Base-by-base conservation (phyloP, 2,888 invertebrate species). In the Onchidella celtica region DNA sequence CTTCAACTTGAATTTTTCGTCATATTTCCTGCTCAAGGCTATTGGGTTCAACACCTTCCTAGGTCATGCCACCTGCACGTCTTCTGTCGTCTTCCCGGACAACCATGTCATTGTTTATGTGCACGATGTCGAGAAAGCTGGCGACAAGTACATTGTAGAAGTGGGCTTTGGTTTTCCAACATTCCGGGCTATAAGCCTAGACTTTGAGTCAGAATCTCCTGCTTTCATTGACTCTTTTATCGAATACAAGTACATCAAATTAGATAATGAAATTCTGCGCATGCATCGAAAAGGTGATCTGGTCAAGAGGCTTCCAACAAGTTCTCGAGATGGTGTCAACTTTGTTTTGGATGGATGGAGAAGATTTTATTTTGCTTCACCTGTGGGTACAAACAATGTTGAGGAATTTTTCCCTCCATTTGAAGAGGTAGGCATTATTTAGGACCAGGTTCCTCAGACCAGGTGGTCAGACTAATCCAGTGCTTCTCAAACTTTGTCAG, bases 241-340 rank as follows among this genome's bases (percentile, higher is more conserved):
- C 14, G 85, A 85, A 57, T 87, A 86, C 66, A 87, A 87, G 57
- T 87, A 82, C 72, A 78, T 87, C 0, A 81, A 77, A 21, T 40
- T 81, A 47, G 83, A 82, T 11, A 86, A 82, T 1, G 79, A 81
- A 75, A 69, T 85, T 11, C 63, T 85, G 3, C 83, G 86, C 32
- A 82, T 86, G 84, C 87, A 86, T 59, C 74, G 86, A 3, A 72
- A 85, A 29, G 84, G 85, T n/a, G 84, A 85, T 47, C 63, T 36
- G 21, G 27, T 78, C 0, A 83, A 77, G 27, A 34, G 66, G 9
- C 57, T 55, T 9, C 57, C 27, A 32, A 27, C 3, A 27, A 66
- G 36, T 34, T 36, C 47, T 40, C 17, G 27, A 9, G 69, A 81
- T 55, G 82, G 75, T 0, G 69, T 84, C 27, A 66, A 81, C 38